A percentile compares a stretch with the other conserved stretches of the same genome.
phyloP scores from a whole-genome alignment of 1,140 invertebrate genomes.

The Leptinotarsa lineolata region DNA sequence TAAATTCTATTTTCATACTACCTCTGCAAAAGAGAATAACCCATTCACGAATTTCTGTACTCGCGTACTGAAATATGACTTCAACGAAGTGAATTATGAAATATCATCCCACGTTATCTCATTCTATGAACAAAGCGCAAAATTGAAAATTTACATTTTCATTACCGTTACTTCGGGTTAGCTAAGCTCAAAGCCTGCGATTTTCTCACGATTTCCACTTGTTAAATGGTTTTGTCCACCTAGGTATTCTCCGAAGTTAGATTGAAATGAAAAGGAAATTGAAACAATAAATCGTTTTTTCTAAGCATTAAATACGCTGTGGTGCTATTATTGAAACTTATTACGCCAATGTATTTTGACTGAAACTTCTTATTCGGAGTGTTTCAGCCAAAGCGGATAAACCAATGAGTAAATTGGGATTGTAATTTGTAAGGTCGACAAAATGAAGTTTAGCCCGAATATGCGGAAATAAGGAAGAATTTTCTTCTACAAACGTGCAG shows the following conservation, averaged over 20 bases:
- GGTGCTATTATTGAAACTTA: background rate
- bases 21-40: too few species aligned
- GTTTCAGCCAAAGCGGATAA: background rate
- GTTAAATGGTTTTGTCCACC: conserved; percentile 3
- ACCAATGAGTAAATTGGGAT: too few species aligned
- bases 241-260: conserved; percentile 2
- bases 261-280: conserved; percentile 9
- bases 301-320: background rate
- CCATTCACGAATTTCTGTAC: too few species aligned
- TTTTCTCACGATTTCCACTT: conserved; percentile 8
- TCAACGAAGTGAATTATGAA: background rate
- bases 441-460: too few species aligned
- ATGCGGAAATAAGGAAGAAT: too few species aligned
- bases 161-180: background rate
- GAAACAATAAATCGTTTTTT: conserved; percentile 4
- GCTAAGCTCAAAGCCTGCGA: background rate
- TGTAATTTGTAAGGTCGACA: too few species aligned
- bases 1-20: too few species aligned
- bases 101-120: background rate
- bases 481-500: too few species aligned
- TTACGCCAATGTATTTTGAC: background rate
- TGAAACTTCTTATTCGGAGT: background rate
- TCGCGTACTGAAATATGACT: background rate
- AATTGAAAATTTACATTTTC: conserved; percentile 9
- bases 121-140: background rate